Conservation (phyloP, 2,113 vertebrate genomes). For the Brachypteracias leptosomus region DNA sequence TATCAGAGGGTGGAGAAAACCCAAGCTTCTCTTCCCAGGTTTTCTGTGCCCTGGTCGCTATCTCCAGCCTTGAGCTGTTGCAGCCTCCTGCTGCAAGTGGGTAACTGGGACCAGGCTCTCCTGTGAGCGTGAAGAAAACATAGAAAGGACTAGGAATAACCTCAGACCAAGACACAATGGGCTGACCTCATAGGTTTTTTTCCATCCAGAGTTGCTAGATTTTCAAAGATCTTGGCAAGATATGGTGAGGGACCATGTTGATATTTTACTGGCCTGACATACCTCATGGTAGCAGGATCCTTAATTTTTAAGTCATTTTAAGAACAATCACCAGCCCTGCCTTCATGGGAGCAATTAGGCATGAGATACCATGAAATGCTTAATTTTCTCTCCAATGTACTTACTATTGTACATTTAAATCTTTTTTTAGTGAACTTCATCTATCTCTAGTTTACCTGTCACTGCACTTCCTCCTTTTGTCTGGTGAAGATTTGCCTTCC, state of each 20-base stretch:
- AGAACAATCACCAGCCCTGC: background rate
- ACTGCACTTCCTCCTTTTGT: background rate
- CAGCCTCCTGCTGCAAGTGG: background rate
- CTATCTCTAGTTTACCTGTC: background rate
- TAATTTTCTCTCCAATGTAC: background rate
- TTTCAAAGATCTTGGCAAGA: background rate
- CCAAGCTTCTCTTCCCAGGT: background rate
- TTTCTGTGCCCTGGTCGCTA: background rate
- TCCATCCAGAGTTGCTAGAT: background rate
- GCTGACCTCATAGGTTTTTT: background rate
- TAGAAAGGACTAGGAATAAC: background rate
- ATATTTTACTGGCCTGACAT: background rate
- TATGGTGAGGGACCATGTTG: background rate
- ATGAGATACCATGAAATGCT: background rate
- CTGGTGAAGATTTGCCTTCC: background rate
- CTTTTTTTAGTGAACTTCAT: background rate
- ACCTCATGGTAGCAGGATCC: background rate
- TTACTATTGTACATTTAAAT: background rate
- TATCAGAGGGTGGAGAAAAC: background rate
- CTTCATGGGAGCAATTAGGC: background rate
- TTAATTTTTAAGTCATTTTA: background rate
- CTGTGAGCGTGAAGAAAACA: background rate
- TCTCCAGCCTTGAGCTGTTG: background rate
- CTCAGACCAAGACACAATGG: background rate
- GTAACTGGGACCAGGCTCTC: background rate